Evolutionary conservation across 2,888 invertebrate genomes (phyloP), one percentile per base, ranked within the genome.

Genomic region (Orgyia antiqua): DNA sequence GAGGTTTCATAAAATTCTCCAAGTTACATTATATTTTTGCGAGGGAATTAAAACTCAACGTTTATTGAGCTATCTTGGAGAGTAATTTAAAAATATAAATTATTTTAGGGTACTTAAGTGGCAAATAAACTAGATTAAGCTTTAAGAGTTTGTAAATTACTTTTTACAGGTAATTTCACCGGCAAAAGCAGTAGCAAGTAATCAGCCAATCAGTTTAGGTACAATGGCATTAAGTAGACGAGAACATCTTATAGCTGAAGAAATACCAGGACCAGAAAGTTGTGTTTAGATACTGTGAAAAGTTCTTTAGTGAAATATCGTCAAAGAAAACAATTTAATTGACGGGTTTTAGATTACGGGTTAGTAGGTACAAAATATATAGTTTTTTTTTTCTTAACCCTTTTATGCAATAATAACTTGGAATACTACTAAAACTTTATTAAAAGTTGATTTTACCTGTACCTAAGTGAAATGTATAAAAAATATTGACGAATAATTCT

Each of bases 181-280:
- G 8, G 66, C 72, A 7, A 62, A 67, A 40, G 34, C 62, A 8
- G 41, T 59, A 11, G 51, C 69, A 26, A 75, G 63, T 53, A 78
- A 77, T 42, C 67, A 54, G 31, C 55, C 68, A 7, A 36, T 51
- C 7, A 44, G 61, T 4, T 58, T 72, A 35, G 69, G 70, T 13
- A 70, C 62, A 13, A 58, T 74, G 42, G 75, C 82, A 2, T 48
- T 84, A 42, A 82, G 78, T 53, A 80, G 82, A 57, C 61, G 86
- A 60, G 83, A 82, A 42, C 84, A 83, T 43, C 75, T 84, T 17
- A 79, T 84, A 73, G 82, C 86, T 1, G 86, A 86, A 57, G 84
- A 84, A 49, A 82, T 86, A 40, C 86, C 86, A 32, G 86, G 86
- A 31, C 86, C 86, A 48, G 86, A 86, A 46, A 86, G 86, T 62